Evolutionary conservation across 2,797 vertebrate genomes (phyloP), one percentile per base, ranked within the genome.

Genomic region (Carapus acus): DNA sequence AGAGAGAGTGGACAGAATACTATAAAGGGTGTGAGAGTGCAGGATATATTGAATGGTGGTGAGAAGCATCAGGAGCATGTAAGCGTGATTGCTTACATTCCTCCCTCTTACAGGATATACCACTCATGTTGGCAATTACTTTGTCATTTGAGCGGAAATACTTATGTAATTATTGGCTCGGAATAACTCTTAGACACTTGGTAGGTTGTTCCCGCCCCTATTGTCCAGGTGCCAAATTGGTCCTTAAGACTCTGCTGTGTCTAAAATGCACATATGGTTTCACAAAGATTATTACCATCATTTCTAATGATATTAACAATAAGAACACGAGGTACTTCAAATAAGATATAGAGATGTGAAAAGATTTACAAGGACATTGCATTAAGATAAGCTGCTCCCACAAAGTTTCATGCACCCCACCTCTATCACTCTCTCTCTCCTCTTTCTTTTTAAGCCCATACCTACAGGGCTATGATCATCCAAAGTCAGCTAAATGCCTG

Each of bases 101-200:
- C 24, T 54, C 43, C 41, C 54, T 42, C 44, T 37, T 34, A n/a
- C 47, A 33, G 34, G 1, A 36, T n/a, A 36, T n/a, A 36, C 24
- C 24, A 27, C 24, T 27, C 24, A 27, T 27, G 17, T 11, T 46
- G 18, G 56, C 45, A 55, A 58, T 53, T 56, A 48, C 24, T 62
- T 71, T 53, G 68, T 74, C 51, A 57, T 74, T 60, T 60, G 44
- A 76, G 54, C 21, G 29, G 53, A 64, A 49, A 47, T 37, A 40
- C 54, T 46, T 56, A n/a, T n/a, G n/a, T 27, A 27, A 27, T 27
- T 19, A 20, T 43, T 51, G 40, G 34, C 29, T 47, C 18, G 4
- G 7, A 54, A 9, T n/a, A 29, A 54, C 24, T 27, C n/a, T 3
- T 15, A 50, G 21, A 54, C 46, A 54, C 45, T 22, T 43, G 38